Base-by-base conservation (phyloP, 2,113 vertebrate genomes). In the Micronycteris hirsuta region DNA sequence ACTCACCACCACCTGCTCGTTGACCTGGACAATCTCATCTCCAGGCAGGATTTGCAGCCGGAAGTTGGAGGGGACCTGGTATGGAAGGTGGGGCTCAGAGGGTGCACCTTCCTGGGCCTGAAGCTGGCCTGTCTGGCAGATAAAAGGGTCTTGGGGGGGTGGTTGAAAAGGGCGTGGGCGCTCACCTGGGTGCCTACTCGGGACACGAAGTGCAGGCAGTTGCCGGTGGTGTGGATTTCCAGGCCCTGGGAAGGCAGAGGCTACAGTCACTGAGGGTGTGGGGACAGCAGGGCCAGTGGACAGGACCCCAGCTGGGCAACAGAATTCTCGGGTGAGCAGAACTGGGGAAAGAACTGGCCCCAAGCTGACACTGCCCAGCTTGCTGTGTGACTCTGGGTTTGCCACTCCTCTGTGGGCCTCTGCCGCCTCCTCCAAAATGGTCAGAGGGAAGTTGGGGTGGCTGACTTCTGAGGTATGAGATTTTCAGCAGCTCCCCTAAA, bases 1-100 rank as follows among this genome's bases (percentile, higher is more conserved):
- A 98, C 99, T 99, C 97, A 99, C 99, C 99, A 99, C 99, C 22
- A 99, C 99, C 97, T 99, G 99, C 96, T 99, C 98, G 1, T 99
- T 99, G 97, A 99, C 98, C 98, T 99, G 98, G 95, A 99, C 97
- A 8, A 99, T 99, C 97, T 99, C 99, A 16, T 99, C 99, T 52
- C 99, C 99, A 0, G 98, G 98, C 87, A 99, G 97, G 95, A 99
- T 97, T 82, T 96, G 98, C 26, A 98, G 97, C 73, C 63, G 97
- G 3, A 98, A 96, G 38, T 98, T 5, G 0, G 78, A 4, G 10
- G 91, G 14, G 45, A 85, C 93, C 97, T 98, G 86, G 49, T 93
- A 49, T 31, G 97, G 96, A 14, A 92, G 98, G 98, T 4, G 3
- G 43, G 41, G 43, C 43, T 61, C 36, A 86, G 87, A 65, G 14